These are phyloP conservation scores for Maniola jurtina DNA, from an alignment of 1,140 invertebrate genomes.

Conservation along the genomic window DNA sequence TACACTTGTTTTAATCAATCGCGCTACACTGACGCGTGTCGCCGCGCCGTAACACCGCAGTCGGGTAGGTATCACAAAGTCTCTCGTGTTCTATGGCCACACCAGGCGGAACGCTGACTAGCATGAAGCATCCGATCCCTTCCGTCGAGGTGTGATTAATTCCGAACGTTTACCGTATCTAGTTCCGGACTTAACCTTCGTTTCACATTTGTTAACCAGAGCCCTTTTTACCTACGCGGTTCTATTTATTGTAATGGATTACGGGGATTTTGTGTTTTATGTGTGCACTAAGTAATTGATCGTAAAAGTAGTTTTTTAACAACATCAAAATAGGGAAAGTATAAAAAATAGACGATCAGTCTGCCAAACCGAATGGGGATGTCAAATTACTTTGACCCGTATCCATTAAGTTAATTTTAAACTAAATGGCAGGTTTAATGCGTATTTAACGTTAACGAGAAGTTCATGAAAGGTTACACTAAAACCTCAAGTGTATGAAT, in stretches of 20 bases:
- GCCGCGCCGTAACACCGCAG: too few species aligned
- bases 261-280: conserved; percentile 23
- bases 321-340: too few species aligned
- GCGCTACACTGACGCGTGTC: not conserved
- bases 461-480: too few species aligned
- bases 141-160: conserved; percentile 47
- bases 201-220: conserved; percentile 37
- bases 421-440: too few species aligned
- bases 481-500: too few species aligned
- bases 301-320: not conserved
- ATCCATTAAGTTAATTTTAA: too few species aligned
- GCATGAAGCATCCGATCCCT: conserved; percentile 40
- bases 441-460: too few species aligned
- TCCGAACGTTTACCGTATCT: conserved; percentile 45
- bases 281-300: conserved; percentile 13
- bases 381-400: too few species aligned
- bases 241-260: conserved; percentile 30
- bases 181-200: conserved; percentile 42
- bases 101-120: conserved; percentile 36
- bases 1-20: not conserved
- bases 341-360: too few species aligned
- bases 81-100: conserved; percentile 20
- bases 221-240: conserved; percentile 27
- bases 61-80: not conserved
- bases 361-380: too few species aligned